Percentiles rank a stretch among this genome's conserved stretches.
Conservation (phyloP, 2,888 invertebrate species). For the Dynastes maya region DNA sequence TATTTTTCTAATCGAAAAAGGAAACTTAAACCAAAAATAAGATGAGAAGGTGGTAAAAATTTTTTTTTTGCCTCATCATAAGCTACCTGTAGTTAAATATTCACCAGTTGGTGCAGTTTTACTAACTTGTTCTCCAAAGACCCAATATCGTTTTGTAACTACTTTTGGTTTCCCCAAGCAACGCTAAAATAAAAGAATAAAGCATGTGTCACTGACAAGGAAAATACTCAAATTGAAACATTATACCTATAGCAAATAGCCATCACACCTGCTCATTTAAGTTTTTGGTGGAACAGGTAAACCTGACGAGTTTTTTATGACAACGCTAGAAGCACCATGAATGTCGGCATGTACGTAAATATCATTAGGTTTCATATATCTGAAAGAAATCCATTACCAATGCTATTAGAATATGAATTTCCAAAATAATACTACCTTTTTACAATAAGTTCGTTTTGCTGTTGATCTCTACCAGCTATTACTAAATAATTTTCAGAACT, state of each 20-base stretch:
- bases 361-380: slow-evolving; percentile 86
- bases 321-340: slow-evolving; percentile 91
- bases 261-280: slow-evolving; percentile 96
- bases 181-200: slow-evolving; percentile 75
- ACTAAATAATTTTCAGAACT: slow-evolving; percentile 95
- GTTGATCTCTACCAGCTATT: slow-evolving; percentile 96
- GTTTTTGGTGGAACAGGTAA: slow-evolving; percentile 92
- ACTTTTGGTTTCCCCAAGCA: slow-evolving; percentile 99
- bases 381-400: slow-evolving; percentile 54
- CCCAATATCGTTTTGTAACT: slow-evolving; percentile 97
- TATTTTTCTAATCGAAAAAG: slow-evolving; percentile 92
- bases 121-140: slow-evolving; percentile 93
- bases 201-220: slow-evolving; percentile 6
- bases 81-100: slow-evolving; percentile 95
- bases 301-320: slow-evolving; percentile 89
- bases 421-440: slow-evolving; percentile 77
- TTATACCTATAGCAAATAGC: slow-evolving; percentile 89
- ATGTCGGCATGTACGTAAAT: slow-evolving; percentile 98
- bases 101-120: slow-evolving; percentile 99
- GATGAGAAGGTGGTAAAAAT: slow-evolving; percentile 93
- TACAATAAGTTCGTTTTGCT: slow-evolving; percentile 98
- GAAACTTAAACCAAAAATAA: slow-evolving; percentile 95
- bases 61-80: slow-evolving; percentile 99
- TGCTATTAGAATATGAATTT: background rate
- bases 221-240: background rate